Conservation (phyloP, 2,888 invertebrate species). For the Epinotia nisella region DNA sequence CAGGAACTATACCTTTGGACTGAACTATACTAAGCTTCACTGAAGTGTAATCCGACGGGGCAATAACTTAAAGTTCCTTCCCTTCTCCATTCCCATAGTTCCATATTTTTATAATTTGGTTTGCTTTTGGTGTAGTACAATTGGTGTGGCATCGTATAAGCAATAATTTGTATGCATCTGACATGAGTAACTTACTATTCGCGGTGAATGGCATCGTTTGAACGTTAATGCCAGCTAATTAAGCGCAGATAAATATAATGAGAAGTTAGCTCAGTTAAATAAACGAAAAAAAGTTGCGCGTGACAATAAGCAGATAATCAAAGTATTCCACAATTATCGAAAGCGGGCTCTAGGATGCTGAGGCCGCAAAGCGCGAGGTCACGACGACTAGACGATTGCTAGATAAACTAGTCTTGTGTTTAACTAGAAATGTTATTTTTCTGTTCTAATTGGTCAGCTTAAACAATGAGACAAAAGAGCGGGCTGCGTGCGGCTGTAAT, state of each 20-base stretch:
- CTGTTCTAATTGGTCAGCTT: conserved; percentile 15
- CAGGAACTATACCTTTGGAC: too few species aligned
- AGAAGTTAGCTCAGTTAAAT: neutral
- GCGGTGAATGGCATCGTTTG: neutral
- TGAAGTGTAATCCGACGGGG: too few species aligned
- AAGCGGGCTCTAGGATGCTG: conserved; percentile 20
- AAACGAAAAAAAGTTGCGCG: conserved; percentile 23
- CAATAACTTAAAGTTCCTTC: too few species aligned
- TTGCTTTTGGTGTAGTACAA: too few species aligned
- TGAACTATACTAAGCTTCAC: too few species aligned
- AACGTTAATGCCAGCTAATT: neutral
- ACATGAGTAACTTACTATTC: neutral
- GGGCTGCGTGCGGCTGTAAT: neutral
- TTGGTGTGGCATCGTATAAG: too few species aligned
- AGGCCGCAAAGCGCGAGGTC: conserved; percentile 43
- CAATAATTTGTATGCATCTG: neutral
- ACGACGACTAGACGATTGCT: conserved; percentile 47
- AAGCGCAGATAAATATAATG: neutral
- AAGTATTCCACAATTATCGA: conserved; percentile 37
- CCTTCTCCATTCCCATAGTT: too few species aligned
- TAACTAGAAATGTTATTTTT: conserved; percentile 16
- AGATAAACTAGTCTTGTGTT: conserved; percentile 35
- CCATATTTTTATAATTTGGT: too few species aligned
- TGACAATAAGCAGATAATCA: conserved; percentile 28
- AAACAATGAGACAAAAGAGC: conserved; percentile 7